Evolutionary conservation across 1,140 invertebrate genomes (phyloP).

Genomic region (Bombus balteatus): DNA sequence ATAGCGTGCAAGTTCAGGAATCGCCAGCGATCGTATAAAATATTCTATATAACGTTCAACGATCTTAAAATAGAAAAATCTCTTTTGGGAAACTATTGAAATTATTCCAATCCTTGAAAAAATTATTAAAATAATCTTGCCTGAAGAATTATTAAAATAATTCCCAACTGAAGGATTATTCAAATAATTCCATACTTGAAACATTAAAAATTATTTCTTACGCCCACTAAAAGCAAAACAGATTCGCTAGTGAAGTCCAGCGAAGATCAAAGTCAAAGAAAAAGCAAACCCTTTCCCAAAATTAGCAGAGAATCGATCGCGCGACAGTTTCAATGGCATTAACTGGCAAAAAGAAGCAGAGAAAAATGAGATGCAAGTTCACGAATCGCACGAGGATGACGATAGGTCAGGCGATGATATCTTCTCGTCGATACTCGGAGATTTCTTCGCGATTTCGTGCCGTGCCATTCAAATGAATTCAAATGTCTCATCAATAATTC

Average conservation of each 20-base stretch:
- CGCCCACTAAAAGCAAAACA: no score
- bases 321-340: no score
- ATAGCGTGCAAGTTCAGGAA: neutral
- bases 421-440: neutral
- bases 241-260: no score
- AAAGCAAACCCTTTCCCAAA: no score
- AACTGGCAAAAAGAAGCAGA: no score
- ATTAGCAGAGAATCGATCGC: neutral
- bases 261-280: no score
- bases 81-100: neutral
- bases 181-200: no score
- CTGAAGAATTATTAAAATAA: neutral
- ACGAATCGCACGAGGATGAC: neutral
- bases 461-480: slow-evolving; percentile 64
- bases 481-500: slow-evolving; percentile 67
- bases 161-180: no score
- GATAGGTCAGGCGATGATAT: slow-evolving; percentile 6
- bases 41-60: neutral
- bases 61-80: no score
- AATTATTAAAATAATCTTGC: neutral
- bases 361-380: neutral
- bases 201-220: no score
- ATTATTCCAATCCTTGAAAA: neutral
- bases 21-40: neutral
- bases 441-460: slow-evolving; percentile 52